Percentiles rank a stretch among this genome's conserved stretches.
Conservation (phyloP, 2,797 vertebrate species). For the Pipistrellus nathusii region DNA sequence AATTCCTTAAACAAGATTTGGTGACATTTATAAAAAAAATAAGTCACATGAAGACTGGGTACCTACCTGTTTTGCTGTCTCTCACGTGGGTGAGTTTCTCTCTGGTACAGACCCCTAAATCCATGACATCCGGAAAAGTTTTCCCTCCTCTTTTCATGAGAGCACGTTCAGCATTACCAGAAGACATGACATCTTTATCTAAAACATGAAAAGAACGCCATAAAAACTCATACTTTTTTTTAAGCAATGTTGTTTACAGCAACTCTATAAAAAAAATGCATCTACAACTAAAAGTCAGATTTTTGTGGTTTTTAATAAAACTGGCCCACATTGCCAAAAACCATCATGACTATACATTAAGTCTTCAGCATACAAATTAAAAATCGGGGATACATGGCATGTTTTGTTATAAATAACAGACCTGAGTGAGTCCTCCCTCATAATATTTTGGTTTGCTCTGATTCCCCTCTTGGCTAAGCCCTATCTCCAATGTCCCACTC, state of each 20-base stretch:
- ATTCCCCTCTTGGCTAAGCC: neutral
- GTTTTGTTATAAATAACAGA: neutral
- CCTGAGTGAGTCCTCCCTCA: neutral
- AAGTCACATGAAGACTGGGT: neutral
- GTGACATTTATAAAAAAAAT: neutral
- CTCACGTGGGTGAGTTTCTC: slow-evolving; percentile 75
- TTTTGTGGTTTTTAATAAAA: neutral
- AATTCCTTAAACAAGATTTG: slow-evolving; percentile 17
- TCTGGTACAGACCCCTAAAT: slow-evolving; percentile 73
- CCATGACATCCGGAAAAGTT: slow-evolving; percentile 38
- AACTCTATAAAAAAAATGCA: neutral
- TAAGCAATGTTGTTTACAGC: neutral
- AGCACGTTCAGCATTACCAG: neutral
- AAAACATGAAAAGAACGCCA: slow-evolving; percentile 35
- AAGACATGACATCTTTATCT: slow-evolving; percentile 34
- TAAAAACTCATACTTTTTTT: neutral
- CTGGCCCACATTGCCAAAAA: neutral
- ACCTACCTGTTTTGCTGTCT: slow-evolving; percentile 74
- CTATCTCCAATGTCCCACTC: neutral
- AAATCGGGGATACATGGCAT: neutral
- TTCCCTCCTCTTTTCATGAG: slow-evolving; percentile 51
- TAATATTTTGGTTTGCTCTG: neutral
- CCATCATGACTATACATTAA: neutral
- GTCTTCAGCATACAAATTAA: neutral
- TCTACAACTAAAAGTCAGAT: neutral